A percentile compares a stretch with the other conserved stretches of the same genome.
These are phyloP conservation scores for Phaonia tiefii DNA, from an alignment of 2,888 invertebrate species.

Conservation along the genomic window DNA sequence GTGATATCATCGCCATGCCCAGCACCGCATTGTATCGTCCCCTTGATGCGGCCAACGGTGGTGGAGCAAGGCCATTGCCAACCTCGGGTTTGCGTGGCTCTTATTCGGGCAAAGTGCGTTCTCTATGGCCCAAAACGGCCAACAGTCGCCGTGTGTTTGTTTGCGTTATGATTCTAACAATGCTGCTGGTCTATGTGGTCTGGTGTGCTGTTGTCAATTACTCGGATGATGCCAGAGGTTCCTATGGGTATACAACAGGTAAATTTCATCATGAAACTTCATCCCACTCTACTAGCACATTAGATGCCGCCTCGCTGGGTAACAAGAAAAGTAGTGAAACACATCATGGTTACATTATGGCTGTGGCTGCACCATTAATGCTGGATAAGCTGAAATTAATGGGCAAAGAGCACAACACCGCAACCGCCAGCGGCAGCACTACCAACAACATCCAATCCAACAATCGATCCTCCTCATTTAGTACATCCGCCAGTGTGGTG, in stretches of 20 bases:
- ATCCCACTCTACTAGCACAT: background rate
- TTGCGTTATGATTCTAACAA: slow-evolving; percentile 68
- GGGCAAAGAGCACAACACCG: slow-evolving; percentile 13
- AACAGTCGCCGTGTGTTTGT: slow-evolving; percentile 69
- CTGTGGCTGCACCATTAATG: slow-evolving; percentile 43
- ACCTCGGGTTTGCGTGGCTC: background rate
- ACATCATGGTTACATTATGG: slow-evolving; percentile 29
- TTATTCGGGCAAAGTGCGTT: slow-evolving; percentile 58
- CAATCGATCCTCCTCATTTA: slow-evolving; percentile 4
- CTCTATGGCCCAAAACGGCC: slow-evolving; percentile 62
- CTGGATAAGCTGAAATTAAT: slow-evolving; percentile 31
- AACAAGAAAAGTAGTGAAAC: background rate
- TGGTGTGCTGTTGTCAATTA: slow-evolving; percentile 72
- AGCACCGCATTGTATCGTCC: slow-evolving; percentile 69
- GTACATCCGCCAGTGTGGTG: background rate
- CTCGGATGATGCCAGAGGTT: slow-evolving; percentile 43
- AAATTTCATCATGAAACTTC: slow-evolving; percentile 23
- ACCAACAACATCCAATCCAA: background rate
- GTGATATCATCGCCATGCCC: slow-evolving; percentile 65
- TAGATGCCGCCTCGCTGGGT: background rate
- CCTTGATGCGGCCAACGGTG: slow-evolving; percentile 56
- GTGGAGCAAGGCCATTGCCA: slow-evolving; percentile 39
- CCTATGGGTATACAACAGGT: slow-evolving; percentile 52
- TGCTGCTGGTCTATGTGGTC: slow-evolving; percentile 72
- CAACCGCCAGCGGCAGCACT: slow-evolving; percentile 8